Base-by-base conservation (phyloP, 1,140 invertebrate species). In the Camponotus floridanus region DNA sequence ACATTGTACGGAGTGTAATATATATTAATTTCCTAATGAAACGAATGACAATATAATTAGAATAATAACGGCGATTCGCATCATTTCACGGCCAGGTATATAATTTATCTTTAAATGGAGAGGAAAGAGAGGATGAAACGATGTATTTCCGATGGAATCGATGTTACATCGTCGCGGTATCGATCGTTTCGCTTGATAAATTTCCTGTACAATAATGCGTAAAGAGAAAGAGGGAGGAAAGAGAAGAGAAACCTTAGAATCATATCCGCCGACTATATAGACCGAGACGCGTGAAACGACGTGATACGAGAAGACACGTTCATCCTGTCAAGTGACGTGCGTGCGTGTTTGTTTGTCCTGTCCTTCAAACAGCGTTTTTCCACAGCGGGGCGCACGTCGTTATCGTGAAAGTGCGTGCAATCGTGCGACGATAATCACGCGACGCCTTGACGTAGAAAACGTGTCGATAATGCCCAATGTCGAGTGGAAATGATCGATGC, bases 191-290 rank as follows among this genome's bases (percentile, higher is more conserved):
- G 55, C 68, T 87, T 31, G 42, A 73, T 15, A 48, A 70, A 70
- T 83, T 81, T 86, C 9, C n/a, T 64, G 21, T 42, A 15, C n/a
- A 4, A 3, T 18, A 18, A 48, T 15, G 36, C 42, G 76, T 4
- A 8, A 51, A 51, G 48, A 51, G 48, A 51, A 51, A 51, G 48
- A 51, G 48, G 18, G 48, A 48, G 45, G 45, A 48, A 11, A 13
- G 13, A 51, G 55, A 64, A 65, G 85, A 86, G 85, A 86, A 88
- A 88, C 73, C 65, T 42, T 86, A 68, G 71, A 85, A 87, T 87
- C 86, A 86, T 70, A 48, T 84, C 71, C 31, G 18, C 26, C 67
- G 48, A 79, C n/a, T 48, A 39, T 62, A 70, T 39, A 73, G 55
- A 39, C 36, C 67, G 39, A 73, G 55, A 73, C 48, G 45, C 5